Percentiles rank a stretch among this genome's conserved stretches.
Evolutionary conservation across 2,888 invertebrate genomes (phyloP).

Genomic region (Druceiella hillmani): DNA sequence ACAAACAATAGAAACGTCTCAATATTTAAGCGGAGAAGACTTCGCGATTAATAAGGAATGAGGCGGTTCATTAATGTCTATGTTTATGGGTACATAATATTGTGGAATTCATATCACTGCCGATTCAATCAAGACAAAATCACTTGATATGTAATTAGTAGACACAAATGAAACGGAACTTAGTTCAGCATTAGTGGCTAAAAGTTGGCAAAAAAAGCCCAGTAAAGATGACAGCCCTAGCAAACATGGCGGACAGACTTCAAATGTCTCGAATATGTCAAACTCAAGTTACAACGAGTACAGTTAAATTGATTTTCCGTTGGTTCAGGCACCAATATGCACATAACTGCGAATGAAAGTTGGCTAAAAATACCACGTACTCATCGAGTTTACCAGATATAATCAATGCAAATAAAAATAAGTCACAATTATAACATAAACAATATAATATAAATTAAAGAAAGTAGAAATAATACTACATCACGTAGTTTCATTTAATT

Average conservation of each 20-base stretch:
- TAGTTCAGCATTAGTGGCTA: slow-evolving; percentile 3
- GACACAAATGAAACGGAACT: neutral
- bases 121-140: slow-evolving; percentile 27
- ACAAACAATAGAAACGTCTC: slow-evolving; percentile 15
- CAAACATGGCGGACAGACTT: slow-evolving; percentile 4
- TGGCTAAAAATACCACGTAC: no score
- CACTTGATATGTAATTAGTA: slow-evolving; percentile 21
- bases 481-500: no score
- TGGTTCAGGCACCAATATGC: no score
- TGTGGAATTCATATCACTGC: slow-evolving; percentile 22
- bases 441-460: no score
- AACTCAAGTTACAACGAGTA: neutral
- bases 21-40: slow-evolving; percentile 15
- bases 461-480: no score
- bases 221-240: neutral
- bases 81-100: slow-evolving; percentile 22
- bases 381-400: no score
- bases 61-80: slow-evolving; percentile 17
- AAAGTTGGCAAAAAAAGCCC: slow-evolving; percentile 2
- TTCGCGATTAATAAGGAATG: slow-evolving; percentile 19
- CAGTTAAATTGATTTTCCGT: no score
- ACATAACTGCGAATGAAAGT: no score
- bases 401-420: no score
- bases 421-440: no score
- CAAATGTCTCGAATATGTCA: slow-evolving; percentile 3